Evolutionary conservation across 2,888 invertebrate species (phyloP), one percentile per base, ranked within the genome.

Genomic region (Uloborus plumipes): DNA sequence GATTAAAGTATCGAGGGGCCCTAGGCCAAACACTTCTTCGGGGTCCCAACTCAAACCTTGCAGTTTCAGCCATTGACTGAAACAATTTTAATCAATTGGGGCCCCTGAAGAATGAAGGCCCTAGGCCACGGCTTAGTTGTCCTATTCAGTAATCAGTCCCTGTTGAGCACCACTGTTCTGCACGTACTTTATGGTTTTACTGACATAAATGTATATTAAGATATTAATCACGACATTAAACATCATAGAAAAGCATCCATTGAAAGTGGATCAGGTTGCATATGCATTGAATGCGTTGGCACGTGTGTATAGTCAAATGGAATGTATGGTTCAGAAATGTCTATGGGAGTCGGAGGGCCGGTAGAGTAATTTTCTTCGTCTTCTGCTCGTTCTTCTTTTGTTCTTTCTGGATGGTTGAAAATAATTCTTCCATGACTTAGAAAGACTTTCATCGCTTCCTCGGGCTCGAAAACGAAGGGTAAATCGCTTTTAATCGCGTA

Each of bases 401-500:
- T 51, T n/a, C 55, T 61, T 58, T 72, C 62, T 26, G 82, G 82
- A 31, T 76, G 76, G 49, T 83, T 77, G 61, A 62, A 67, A 49
- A 85, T 58, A 22, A 85, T 75, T 16, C 85, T 73, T 16, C 83
- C 80, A 39, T 79, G 75, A 1, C 47, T 26, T 3, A 26, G 16
- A 39, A 85, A 55, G 22, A 71, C 39, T 9, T 77, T 55, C 16
- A 77, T 31, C 1, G 84, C 85, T 13, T 76, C 75, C 13, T 75
- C 67, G 2, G 83, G 67, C 20, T 85, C 85, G 53, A 72, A 82
- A 18, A 69, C 73, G 0, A 85, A 18, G 15, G 55, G 73, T 1
- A 79, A 81, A 58, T 87, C 84, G 13, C 86, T 71, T 7, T 86
- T 84, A 14, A 86, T 86, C 73, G 89, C 85, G 47, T 85, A 85